Percentiles rank a stretch among this genome's conserved stretches.
phyloP scores from a whole-genome alignment of 1,140 invertebrate species.

The Drosophila arizonae region DNA sequence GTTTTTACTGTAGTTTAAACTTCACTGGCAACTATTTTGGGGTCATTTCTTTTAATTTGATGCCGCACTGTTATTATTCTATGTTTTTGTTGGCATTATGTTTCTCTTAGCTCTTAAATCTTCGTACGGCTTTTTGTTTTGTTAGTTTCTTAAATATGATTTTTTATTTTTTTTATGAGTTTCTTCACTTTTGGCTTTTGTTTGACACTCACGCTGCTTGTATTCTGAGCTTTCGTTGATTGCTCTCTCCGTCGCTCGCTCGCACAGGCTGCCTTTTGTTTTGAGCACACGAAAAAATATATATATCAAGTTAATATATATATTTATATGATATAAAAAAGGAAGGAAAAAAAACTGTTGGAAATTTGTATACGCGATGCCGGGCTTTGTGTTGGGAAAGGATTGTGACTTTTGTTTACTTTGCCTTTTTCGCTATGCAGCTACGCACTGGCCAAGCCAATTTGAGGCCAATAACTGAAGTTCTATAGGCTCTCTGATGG shows the following conservation, averaged over 20 bases:
- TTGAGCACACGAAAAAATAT: conserved; percentile 13
- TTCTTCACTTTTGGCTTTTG: conserved; percentile 74
- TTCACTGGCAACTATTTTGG: conserved; percentile 56
- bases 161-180: conserved; percentile 66
- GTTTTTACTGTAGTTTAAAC: conserved; percentile 22
- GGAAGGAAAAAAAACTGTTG: conserved; percentile 28
- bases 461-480: conserved; percentile 51
- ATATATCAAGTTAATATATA: conserved; percentile 1
- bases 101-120: conserved; percentile 13
- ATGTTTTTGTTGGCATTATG: conserved; percentile 40
- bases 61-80: conserved; percentile 61
- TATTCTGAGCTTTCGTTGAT: conserved; percentile 14
- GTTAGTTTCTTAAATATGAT: conserved; percentile 24
- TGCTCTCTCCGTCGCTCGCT: conserved; percentile 13
- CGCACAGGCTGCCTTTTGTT: conserved; percentile 49
- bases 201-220: conserved; percentile 59
- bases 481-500: conserved; percentile 41
- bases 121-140: conserved; percentile 15
- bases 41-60: conserved; percentile 72
- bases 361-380: background rate
- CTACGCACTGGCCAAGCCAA: conserved; percentile 33
- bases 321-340: background rate
- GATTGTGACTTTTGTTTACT: conserved; percentile 26
- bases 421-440: conserved; percentile 22
- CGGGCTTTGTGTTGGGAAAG: background rate